Conservation (phyloP, 2,797 vertebrate genomes). For the Smutsia temminckii region DNA sequence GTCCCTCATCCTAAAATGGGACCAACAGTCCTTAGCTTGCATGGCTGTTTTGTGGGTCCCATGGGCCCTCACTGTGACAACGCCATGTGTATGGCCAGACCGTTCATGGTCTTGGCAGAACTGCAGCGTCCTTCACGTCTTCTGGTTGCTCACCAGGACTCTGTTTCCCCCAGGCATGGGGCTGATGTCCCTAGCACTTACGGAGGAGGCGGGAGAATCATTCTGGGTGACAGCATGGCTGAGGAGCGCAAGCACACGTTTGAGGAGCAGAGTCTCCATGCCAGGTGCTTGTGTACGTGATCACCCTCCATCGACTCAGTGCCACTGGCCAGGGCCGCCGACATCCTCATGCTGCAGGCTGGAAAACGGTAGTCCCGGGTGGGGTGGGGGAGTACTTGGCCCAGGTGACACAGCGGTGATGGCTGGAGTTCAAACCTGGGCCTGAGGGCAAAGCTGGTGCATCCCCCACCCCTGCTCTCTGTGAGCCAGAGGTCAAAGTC, state of each 20-base stretch:
- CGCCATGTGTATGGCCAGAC: accelerated
- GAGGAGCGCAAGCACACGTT: background rate
- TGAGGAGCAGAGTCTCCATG: background rate
- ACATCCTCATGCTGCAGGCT: background rate
- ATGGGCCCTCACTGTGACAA: background rate
- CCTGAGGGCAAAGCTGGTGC: background rate
- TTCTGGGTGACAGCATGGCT: accelerated
- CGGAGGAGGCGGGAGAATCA: background rate
- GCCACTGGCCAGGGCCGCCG: background rate
- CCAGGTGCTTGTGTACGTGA: background rate
- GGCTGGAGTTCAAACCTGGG: background rate
- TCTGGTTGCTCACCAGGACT: background rate
- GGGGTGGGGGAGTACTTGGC: background rate
- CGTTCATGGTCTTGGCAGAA: background rate
- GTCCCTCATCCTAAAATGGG: background rate
- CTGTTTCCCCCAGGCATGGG: background rate
- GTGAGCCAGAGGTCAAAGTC: background rate
- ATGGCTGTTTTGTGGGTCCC: background rate
- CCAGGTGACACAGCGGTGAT: background rate
- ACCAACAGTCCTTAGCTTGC: background rate
- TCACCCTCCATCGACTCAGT: background rate
- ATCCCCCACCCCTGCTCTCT: accelerated
- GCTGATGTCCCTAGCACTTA: too few species aligned
- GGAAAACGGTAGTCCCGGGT: background rate
- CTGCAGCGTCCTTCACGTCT: background rate